These are phyloP conservation scores for Andrena chrysosceles DNA, from an alignment of 2,888 invertebrate genomes.

Conservation along the genomic window DNA sequence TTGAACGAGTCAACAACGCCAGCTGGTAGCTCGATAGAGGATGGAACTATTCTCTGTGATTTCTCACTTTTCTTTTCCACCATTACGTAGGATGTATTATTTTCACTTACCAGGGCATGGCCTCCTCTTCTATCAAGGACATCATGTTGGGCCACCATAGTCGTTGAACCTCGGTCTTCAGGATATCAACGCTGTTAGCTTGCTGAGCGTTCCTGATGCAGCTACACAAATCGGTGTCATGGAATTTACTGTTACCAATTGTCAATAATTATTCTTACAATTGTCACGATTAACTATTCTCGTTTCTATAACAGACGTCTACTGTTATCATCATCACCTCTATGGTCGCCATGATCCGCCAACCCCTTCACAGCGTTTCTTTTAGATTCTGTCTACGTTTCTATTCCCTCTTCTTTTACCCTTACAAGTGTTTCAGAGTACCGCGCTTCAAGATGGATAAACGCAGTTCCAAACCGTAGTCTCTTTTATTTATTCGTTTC, in stretches of 20 bases:
- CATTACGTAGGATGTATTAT: constrained; percentile 32
- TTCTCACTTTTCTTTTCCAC: not conserved
- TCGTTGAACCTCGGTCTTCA: constrained; percentile 7
- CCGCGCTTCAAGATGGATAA: constrained; percentile 41
- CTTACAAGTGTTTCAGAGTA: not conserved
- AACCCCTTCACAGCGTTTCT: constrained; percentile 12
- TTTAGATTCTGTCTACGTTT: constrained; percentile 4
- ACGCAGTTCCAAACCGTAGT: constrained; percentile 28
- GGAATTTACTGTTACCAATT: constrained; percentile 9
- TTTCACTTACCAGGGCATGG: constrained; percentile 48
- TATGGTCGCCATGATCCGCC: not conserved
- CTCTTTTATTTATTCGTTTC: not conserved
- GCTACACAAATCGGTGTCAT: constrained; percentile 43
- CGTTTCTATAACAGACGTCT: not conserved
- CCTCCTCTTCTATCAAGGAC: constrained; percentile 30
- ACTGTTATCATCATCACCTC: not conserved
- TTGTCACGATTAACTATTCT: not conserved
- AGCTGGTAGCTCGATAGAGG: constrained; percentile 61
- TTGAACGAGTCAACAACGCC: constrained; percentile 65
- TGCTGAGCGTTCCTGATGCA: constrained; percentile 54
- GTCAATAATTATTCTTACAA: not conserved
- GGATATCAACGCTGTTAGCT: constrained; percentile 44
- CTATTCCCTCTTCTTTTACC: not conserved
- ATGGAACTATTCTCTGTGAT: constrained; percentile 32
- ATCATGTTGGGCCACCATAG: constrained; percentile 21